These are phyloP conservation scores for Synergus japonicus DNA, from an alignment of 2,888 invertebrate species.

Conservation along the genomic window DNA sequence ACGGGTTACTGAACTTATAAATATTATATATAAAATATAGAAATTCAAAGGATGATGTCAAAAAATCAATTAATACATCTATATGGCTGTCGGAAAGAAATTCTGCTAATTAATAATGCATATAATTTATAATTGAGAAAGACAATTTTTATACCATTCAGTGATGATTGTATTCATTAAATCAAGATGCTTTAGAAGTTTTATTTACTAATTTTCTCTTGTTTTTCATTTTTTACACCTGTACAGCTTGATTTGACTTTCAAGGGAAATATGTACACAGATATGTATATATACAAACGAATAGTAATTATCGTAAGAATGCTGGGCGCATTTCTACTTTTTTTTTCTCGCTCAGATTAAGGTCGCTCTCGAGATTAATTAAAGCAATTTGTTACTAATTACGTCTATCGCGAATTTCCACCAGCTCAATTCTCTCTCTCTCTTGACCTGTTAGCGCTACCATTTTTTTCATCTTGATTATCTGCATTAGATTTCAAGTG, in stretches of 20 bases:
- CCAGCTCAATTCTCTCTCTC: not conserved
- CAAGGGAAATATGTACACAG: not conserved
- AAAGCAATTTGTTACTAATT: constrained; percentile 25
- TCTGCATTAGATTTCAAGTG: not conserved
- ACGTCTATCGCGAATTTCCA: not conserved
- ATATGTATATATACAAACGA: not conserved
- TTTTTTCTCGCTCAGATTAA: constrained; percentile 8
- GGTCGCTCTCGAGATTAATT: constrained; percentile 27
- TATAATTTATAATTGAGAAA: no score
- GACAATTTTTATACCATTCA: no score
- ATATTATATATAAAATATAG: not conserved
- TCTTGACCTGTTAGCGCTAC: not conserved
- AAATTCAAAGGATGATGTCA: no score
- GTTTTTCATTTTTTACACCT: no score
- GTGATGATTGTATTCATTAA: no score
- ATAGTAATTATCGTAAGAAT: constrained; percentile 25
- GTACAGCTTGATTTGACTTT: not conserved
- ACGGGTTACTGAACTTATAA: constrained; percentile 22
- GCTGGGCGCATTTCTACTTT: constrained; percentile 8
- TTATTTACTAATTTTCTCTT: no score
- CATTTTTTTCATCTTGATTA: not conserved
- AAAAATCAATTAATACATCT: no score
- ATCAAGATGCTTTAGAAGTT: no score
- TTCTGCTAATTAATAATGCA: no score
- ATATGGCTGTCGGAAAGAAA: no score